Percentiles rank a stretch among this genome's conserved stretches.
These are phyloP conservation scores for Bellardia pandia DNA, from an alignment of 2,888 invertebrate species.

Conservation along the genomic window DNA sequence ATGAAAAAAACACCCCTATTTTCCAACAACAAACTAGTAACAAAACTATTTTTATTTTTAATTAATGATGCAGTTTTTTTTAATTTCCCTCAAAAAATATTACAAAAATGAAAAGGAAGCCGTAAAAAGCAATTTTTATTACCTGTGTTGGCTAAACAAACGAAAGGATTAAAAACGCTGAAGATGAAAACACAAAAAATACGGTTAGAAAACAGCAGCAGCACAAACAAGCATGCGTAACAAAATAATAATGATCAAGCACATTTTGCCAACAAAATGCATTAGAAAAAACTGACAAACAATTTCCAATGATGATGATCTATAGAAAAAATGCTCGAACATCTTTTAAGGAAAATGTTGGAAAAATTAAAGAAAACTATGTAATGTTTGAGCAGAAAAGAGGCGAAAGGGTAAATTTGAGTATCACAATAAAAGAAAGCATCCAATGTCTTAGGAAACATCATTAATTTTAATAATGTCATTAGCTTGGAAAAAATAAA, in stretches of 20 bases:
- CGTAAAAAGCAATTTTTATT: constrained; percentile 65
- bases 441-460: constrained; percentile 74
- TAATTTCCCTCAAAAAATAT: constrained; percentile 19
- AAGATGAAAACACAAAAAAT: constrained; percentile 18
- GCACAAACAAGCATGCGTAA: constrained; percentile 56
- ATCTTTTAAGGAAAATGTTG: constrained; percentile 43
- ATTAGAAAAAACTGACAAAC: constrained; percentile 23
- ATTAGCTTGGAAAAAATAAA: constrained; percentile 74
- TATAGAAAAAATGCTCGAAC: neutral
- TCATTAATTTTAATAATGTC: constrained; percentile 83
- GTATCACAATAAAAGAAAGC: constrained; percentile 51
- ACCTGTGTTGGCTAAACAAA: constrained; percentile 76
- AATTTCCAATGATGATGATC: constrained; percentile 44
- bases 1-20: constrained; percentile 39
- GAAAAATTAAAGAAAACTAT: constrained; percentile 37
- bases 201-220: constrained; percentile 21
- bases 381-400: constrained; percentile 9
- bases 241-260: constrained; percentile 57
- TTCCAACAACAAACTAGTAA: neutral
- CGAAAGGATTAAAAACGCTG: constrained; percentile 72
- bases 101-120: constrained; percentile 35
- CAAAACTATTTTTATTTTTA: constrained; percentile 25
- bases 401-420: constrained; percentile 21
- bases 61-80: constrained; percentile 54
- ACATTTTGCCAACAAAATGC: constrained; percentile 1